phyloP scores from a whole-genome alignment of 2,888 invertebrate genomes.

The Cephalotes varians region DNA sequence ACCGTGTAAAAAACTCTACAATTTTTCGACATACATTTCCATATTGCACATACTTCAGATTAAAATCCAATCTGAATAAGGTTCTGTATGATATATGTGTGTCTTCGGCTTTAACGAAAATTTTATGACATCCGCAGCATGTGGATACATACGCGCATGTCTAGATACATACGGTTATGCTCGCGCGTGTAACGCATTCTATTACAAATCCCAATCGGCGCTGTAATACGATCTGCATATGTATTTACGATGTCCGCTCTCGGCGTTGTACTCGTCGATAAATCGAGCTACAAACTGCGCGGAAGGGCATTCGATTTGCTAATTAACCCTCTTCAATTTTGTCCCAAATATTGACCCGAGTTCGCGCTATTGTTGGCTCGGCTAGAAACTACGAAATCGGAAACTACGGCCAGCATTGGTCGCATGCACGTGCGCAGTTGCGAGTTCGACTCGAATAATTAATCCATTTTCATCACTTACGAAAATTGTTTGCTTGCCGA shows the following conservation, averaged over 20 bases:
- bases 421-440: slow-evolving; percentile 11
- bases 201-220: slow-evolving; percentile 64
- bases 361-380: slow-evolving; percentile 43
- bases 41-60: background rate
- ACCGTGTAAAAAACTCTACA: background rate
- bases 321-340: slow-evolving; percentile 77
- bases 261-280: slow-evolving; percentile 40
- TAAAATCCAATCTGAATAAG: background rate
- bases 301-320: slow-evolving; percentile 64
- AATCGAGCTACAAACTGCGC: slow-evolving; percentile 67
- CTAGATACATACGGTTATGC: slow-evolving; percentile 54
- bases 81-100: background rate
- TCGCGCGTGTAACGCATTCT: slow-evolving; percentile 60
- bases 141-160: background rate
- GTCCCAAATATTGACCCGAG: slow-evolving; percentile 73
- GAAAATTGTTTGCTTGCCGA: slow-evolving; percentile 50
- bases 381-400: slow-evolving; percentile 52
- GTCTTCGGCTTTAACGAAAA: background rate
- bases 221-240: slow-evolving; percentile 62
- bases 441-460: slow-evolving; percentile 59
- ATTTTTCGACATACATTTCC: background rate
- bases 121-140: background rate
- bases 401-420: slow-evolving; percentile 6
- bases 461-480: slow-evolving; percentile 65
- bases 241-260: slow-evolving; percentile 55